Conservation (phyloP, 2,888 invertebrate species). For the Acronicta aceris region DNA sequence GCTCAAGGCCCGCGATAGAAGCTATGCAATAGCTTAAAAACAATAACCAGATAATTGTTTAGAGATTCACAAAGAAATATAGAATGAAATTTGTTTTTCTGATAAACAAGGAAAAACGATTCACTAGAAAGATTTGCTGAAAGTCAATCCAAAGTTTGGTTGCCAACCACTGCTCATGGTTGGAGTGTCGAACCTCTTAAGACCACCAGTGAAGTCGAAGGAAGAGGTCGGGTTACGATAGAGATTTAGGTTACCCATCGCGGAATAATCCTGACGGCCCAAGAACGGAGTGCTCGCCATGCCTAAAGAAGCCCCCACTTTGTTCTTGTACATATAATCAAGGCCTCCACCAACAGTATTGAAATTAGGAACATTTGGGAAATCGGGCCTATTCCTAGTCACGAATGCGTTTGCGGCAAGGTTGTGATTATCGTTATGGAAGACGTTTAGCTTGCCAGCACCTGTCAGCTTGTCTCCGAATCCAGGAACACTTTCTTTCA, state of each 20-base stretch:
- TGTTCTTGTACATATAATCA: conserved; percentile 43
- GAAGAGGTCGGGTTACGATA: conserved; percentile 29
- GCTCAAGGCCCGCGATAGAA: no score
- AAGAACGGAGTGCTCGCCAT: conserved; percentile 51
- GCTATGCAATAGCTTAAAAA: no score
- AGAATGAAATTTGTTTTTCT: neutral
- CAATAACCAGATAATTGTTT: no score
- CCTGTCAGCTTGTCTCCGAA: conserved; percentile 16
- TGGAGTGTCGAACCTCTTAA: conserved; percentile 47
- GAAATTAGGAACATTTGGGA: conserved; percentile 28
- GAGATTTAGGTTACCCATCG: conserved; percentile 35
- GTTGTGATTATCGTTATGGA: conserved; percentile 24
- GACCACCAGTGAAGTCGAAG: conserved; percentile 20
- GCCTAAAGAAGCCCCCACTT: conserved; percentile 35
- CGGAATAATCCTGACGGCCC: conserved; percentile 55
- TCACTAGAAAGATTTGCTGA: conserved; percentile 34
- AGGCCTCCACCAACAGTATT: conserved; percentile 49
- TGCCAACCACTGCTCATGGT: conserved; percentile 51
- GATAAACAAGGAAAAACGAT: neutral
- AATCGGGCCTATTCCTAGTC: conserved; percentile 38
- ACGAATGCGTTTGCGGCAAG: conserved; percentile 35
- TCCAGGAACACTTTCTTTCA: conserved; percentile 20
- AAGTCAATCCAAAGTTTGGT: conserved; percentile 40
- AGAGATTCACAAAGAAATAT: no score
- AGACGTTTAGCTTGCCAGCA: conserved; percentile 31